Conservation (phyloP, 2,113 vertebrate genomes). For the Alligator sinensis region DNA sequence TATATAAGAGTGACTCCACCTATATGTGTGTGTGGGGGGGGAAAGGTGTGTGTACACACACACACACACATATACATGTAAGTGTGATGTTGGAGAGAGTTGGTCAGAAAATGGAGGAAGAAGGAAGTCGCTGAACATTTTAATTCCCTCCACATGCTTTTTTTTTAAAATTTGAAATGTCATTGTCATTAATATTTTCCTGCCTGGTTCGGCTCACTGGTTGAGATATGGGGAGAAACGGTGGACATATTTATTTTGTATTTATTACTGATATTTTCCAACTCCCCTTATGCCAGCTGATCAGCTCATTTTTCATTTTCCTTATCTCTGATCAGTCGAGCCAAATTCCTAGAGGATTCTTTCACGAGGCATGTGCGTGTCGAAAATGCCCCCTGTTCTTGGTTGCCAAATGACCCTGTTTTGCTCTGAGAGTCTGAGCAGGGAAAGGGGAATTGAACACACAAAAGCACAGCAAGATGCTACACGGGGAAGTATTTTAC, state of each 20-base stretch:
- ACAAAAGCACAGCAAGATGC: not conserved
- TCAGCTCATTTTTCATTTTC: accelerated
- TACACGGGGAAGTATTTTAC: not conserved
- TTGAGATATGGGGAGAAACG: not conserved
- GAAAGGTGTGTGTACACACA: no score
- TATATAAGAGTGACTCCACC: no score
- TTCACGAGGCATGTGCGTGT: accelerated
- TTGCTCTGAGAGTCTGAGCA: not conserved
- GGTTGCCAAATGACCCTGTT: not conserved
- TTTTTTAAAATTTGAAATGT: accelerated
- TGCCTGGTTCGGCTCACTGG: not conserved
- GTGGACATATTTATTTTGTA: not conserved
- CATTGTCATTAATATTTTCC: not conserved
- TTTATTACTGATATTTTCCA: accelerated
- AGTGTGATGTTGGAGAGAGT: not conserved
- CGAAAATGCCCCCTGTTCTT: no score
- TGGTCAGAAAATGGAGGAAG: not conserved
- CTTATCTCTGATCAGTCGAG: not conserved
- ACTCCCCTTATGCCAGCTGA: accelerated
- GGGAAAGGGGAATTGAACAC: not conserved
- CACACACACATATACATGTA: no score
- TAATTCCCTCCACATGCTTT: not conserved
- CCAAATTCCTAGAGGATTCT: not conserved
- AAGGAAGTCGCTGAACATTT: accelerated
- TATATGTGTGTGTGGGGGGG: no score